Evolutionary conservation across 1,140 invertebrate species (phyloP), one percentile per base, ranked within the genome.

Genomic region (Drepana arcuata): DNA sequence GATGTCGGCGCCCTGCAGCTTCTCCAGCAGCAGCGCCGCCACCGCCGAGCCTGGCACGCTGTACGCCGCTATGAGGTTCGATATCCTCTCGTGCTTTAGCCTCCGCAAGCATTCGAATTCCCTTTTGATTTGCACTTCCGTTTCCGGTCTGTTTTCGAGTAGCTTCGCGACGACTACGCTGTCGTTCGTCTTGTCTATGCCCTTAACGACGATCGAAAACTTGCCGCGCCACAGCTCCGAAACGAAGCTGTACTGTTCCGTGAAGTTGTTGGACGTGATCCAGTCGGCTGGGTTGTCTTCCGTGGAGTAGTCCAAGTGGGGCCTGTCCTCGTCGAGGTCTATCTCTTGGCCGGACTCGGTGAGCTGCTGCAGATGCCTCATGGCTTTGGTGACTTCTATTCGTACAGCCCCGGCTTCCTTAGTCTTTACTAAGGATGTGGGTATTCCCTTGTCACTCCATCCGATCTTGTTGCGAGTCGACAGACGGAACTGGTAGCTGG

Each of bases 391-490:
- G 2, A 95, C 83, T 56, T 90, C 87, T 1, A 95, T 85, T 63
- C 92, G 92, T 0, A 88, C 80, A 3, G 88, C 84, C 44, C 91
- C 91, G 10, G 82, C 63, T 33, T 86, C 84, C 45, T 88, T 87
- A 0, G 93, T 94, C 53, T 89, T 89, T 4, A 92, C 74, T 0
- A 90, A 63, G 41, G 88, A 86, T 3, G 92, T 91, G 0, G 91
- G 88, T 15, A 93, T 90, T 26, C 93, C 91, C 46, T 89, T 88
- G 32, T 92, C 91, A 63, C 93, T 93, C 93, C 94, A 95, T n/a
- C 96, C 97, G 62, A 99, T 95, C 18, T 90, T 89, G 78, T 99
- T 99, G 34, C 89, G 87, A 0, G 95, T 95, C 1, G 92, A 89
- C 5, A 99, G 80, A 34, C 96, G 86, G 83, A 98, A 98, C 34